Percentiles rank a stretch among this genome's conserved stretches.
phyloP scores from a whole-genome alignment of 92 coral and sea anemone genomes.

The Epizoanthus stellaris region DNA sequence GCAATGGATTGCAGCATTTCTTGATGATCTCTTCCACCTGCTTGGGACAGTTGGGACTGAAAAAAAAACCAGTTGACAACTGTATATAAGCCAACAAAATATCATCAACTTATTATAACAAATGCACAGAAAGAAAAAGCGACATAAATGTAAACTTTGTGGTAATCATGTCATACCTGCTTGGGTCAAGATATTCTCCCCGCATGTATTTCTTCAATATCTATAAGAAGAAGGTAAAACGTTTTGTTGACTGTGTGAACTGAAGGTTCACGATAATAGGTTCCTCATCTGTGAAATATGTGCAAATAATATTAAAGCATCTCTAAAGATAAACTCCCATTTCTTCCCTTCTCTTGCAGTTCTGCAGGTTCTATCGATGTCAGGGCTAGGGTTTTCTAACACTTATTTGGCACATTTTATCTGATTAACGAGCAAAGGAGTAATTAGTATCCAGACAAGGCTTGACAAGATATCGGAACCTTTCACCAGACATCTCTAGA shows the following conservation, averaged over 20 bases:
- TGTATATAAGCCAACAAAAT: neutral
- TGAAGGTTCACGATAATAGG: no score
- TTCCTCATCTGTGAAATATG: no score
- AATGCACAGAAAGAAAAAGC: neutral
- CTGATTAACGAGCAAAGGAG: no score
- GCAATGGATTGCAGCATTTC: constrained; percentile 66
- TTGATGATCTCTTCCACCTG: constrained; percentile 60
- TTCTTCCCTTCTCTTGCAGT: no score
- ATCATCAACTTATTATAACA: neutral
- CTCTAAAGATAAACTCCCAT: no score
- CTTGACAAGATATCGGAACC: no score
- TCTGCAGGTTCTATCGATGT: no score
- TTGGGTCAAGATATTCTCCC: constrained; percentile 64
- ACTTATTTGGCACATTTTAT: no score
- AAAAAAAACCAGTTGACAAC: neutral
- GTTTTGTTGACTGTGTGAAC: neutral
- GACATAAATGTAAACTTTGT: neutral
- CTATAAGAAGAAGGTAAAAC: constrained; percentile 24
- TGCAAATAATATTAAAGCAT: no score
- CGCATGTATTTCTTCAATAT: constrained; percentile 43
- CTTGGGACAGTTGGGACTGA: constrained; percentile 67
- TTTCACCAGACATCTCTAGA: no score
- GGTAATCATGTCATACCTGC: constrained; percentile 49
- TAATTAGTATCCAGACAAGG: no score
- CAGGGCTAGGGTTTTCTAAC: no score